phyloP scores from a whole-genome alignment of 2,113 vertebrate species.

The Pogona vitticeps region DNA sequence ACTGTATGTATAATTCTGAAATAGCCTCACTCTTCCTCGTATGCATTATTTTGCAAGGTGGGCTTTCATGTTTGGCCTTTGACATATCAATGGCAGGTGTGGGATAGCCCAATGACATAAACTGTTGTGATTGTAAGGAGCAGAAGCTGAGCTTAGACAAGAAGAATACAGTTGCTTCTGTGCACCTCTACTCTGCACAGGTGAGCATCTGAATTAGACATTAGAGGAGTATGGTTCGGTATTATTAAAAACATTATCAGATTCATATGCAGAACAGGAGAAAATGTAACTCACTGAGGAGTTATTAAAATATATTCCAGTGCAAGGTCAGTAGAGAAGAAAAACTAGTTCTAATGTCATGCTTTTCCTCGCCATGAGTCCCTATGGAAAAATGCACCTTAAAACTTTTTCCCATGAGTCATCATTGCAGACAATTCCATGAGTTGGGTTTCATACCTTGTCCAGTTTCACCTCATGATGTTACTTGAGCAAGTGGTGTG shows the following conservation, averaged over 20 bases:
- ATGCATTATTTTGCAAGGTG: not conserved
- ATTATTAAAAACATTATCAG: not conserved
- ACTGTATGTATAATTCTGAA: not conserved
- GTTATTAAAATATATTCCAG: not conserved
- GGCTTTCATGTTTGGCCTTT: not conserved
- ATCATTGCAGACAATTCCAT: not conserved
- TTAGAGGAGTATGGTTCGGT: not conserved
- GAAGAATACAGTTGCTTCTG: not conserved
- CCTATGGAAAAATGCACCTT: not conserved
- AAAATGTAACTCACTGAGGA: not conserved
- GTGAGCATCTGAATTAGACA: not conserved
- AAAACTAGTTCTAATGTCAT: not conserved
- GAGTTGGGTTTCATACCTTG: not conserved
- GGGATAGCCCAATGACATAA: not conserved
- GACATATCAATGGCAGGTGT: fast-evolving
- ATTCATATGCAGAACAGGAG: not conserved
- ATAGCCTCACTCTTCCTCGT: not conserved
- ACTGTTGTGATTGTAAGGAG: not conserved
- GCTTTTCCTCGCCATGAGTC: not conserved
- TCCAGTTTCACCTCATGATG: not conserved
- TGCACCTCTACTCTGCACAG: not conserved
- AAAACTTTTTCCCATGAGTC: not conserved
- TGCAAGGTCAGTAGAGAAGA: not conserved
- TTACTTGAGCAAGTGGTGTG: not conserved
- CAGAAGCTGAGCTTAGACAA: not conserved